These are phyloP conservation scores for Bombus terrestris DNA, from an alignment of 1,140 invertebrate genomes.

Conservation along the genomic window DNA sequence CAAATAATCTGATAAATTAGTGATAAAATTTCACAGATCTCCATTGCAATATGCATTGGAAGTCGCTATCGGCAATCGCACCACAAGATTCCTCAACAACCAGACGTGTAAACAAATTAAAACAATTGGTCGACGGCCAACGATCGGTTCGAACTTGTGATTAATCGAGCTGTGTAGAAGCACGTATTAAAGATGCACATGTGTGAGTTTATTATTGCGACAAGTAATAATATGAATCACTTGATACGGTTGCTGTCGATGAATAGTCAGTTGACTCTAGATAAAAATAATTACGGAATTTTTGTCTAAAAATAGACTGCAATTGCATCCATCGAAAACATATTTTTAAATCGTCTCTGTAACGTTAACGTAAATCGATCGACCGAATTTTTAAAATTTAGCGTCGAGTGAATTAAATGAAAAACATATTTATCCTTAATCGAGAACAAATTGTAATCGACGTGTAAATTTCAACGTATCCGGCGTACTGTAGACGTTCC, in stretches of 20 bases:
- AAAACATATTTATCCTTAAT: not conserved
- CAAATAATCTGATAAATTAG: too few relatives aligned
- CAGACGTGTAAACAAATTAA: slow-evolving; percentile 30
- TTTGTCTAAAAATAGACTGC: slow-evolving; percentile 29
- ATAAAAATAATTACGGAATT: slow-evolving; percentile 45
- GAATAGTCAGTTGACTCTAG: slow-evolving; percentile 36
- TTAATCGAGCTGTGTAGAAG: slow-evolving; percentile 43
- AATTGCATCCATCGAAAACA: slow-evolving; percentile 10
- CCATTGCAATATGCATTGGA: not conserved
- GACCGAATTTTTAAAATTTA: not conserved
- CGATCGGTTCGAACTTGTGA: slow-evolving; percentile 35
- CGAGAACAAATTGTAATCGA: not conserved
- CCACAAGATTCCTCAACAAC: slow-evolving; percentile 9
- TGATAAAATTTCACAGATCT: not conserved
- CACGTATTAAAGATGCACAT: slow-evolving; percentile 28
- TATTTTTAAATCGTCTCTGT: not conserved
- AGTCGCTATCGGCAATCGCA: not conserved
- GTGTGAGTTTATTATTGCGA: slow-evolving; percentile 55
- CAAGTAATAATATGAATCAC: slow-evolving; percentile 59
- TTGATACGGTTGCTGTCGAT: slow-evolving; percentile 37
- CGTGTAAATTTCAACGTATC: not conserved
- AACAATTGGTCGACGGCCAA: slow-evolving; percentile 30
- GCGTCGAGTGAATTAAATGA: not conserved
- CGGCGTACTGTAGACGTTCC: not conserved
- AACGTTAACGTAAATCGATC: not conserved